Evolutionary conservation across 2,888 invertebrate genomes (phyloP), one percentile per base, ranked within the genome.

Genomic region (Idaea straminata): DNA sequence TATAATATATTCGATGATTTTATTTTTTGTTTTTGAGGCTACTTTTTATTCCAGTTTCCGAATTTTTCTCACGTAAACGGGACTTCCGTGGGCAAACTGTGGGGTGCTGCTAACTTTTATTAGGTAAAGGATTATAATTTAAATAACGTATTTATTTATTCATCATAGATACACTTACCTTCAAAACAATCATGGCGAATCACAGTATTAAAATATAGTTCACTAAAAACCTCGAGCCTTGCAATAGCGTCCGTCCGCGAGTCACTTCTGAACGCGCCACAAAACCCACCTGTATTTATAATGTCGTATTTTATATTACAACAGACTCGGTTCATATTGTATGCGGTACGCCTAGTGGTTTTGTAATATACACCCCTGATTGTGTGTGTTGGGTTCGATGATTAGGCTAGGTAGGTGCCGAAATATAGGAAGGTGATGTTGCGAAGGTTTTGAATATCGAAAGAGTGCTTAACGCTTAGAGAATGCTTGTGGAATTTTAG

Each of bases 271-370:
- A 76, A 80, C 77, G 82, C 81, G 79, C 76, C 70, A 74, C 74
- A 74, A 73, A 79, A 61, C 71, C 77, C 80, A 85, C 90, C 83
- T 87, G 89, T 92, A 92, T 92, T 90, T 92, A 92, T 92, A 92
- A 92, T 83, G 89, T 92, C 85, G 87, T 82, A 65, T 71, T 79
- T 79, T 83, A 83, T 81, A 82, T 87, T 87, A 83, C 88, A 86
- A 85, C 86, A 86, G 47, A 47, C 47, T 7, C 84, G 75, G 78
- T 74, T 77, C 77, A 87, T 86, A 89, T 89, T 86, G 86, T 89
- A 90, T 92, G 88, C 91, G 80, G 80, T 75, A 78, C 85, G 81
- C 89, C 88, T 86, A 81, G 80, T 74, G 82, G 83, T 87, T 85
- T 88, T 83, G 91, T 86, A 91, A 91, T 77, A 73, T 80, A 86